Conservation (phyloP, 2,888 invertebrate genomes). For the Euproctis similis region DNA sequence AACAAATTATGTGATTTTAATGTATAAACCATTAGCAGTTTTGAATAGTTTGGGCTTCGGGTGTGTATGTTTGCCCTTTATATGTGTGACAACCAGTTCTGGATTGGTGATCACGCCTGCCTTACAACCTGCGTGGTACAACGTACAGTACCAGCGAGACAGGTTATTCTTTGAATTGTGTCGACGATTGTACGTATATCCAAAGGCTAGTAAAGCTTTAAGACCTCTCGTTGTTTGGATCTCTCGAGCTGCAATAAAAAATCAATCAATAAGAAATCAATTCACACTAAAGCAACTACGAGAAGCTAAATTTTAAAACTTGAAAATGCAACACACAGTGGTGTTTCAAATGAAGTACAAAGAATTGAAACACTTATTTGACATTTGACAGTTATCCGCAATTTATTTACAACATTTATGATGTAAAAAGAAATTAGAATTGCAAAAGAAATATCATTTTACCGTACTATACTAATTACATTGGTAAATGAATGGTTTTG, state of each 20-base stretch:
- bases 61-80: constrained; percentile 7
- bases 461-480: no score
- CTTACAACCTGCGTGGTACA: constrained; percentile 19
- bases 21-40: constrained; percentile 2
- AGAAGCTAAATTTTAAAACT: no score
- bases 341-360: no score
- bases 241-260: constrained; percentile 9
- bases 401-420: no score
- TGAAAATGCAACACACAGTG: no score
- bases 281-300: no score
- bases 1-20: constrained; percentile 2
- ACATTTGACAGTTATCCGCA: no score
- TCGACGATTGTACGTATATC: constrained; percentile 28
- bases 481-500: no score
- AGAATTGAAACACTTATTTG: no score
- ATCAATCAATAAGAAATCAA: no score
- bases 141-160: constrained; percentile 19
- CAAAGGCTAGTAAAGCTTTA: constrained; percentile 8
- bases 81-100: constrained; percentile 2
- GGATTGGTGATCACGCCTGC: constrained; percentile 9
- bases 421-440: no score
- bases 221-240: constrained; percentile 10
- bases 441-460: no score
- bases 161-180: constrained; percentile 8
- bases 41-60: constrained; percentile 2